Percentiles rank a stretch among this genome's conserved stretches.
Conservation (phyloP, 2,888 invertebrate genomes). For the Dynastes hyllus region DNA sequence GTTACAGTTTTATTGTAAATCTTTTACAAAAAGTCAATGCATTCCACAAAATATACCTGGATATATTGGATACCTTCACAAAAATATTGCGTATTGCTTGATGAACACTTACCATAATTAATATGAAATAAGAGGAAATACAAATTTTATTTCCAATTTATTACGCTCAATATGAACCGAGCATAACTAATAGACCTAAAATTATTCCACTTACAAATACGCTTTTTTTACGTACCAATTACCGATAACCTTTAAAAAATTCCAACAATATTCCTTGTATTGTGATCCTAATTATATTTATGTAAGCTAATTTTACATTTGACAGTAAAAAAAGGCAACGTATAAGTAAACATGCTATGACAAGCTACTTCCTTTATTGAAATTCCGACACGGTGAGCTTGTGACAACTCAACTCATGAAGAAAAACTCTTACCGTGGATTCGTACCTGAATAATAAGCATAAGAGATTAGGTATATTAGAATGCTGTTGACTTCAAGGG, state of each 20-base stretch:
- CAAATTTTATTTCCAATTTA: slow-evolving; percentile 5
- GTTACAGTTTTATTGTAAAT: no score
- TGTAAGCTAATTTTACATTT: neutral
- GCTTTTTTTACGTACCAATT: neutral
- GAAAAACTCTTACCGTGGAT: no score
- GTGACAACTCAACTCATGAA: no score
- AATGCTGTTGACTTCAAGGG: no score
- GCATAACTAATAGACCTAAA: neutral
- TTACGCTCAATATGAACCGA: neutral
- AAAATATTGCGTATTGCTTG: no score
- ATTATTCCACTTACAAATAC: slow-evolving; percentile 1
- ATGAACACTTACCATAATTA: neutral
- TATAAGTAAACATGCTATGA: neutral
- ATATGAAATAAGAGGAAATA: neutral
- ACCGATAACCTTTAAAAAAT: slow-evolving; percentile 5
- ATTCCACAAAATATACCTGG: no score
- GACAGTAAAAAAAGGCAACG: neutral
- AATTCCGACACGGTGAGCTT: neutral
- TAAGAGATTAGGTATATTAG: no score
- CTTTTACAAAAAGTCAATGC: no score
- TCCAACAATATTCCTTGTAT: neutral
- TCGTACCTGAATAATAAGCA: no score
- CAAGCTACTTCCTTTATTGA: slow-evolving; percentile 7
- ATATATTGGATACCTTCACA: no score
- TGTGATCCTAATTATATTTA: neutral